Evolutionary conservation across 2,888 invertebrate species (phyloP).

Genomic region (Drosophila percnosoma): DNA sequence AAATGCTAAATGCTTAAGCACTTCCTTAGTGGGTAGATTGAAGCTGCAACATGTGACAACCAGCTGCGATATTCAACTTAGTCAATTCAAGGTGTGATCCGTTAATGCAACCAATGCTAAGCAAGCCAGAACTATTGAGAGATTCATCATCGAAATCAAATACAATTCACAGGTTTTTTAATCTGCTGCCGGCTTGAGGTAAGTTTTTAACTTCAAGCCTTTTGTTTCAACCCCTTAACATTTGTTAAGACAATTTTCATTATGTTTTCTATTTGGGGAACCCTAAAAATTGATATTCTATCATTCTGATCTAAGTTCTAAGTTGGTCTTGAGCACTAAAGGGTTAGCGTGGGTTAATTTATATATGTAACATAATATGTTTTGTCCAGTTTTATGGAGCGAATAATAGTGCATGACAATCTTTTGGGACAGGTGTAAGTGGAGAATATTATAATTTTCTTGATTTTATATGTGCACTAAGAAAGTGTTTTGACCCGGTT

Average conservation of each 20-base stretch:
- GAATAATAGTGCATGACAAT: no score
- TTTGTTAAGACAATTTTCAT: not conserved
- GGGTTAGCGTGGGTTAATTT: no score
- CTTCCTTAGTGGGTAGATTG: conserved; percentile 64
- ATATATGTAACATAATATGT: no score
- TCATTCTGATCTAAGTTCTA: not conserved
- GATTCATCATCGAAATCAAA: not conserved
- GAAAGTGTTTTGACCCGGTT: no score
- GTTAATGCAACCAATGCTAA: conserved; percentile 6
- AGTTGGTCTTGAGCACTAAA: no score
- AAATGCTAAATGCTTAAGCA: conserved; percentile 9
- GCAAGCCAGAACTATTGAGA: not conserved
- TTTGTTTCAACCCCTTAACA: not conserved
- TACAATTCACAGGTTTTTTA: not conserved
- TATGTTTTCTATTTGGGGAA: not conserved
- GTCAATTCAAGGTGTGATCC: conserved; percentile 31
- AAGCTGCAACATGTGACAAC: conserved; percentile 30
- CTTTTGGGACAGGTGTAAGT: no score
- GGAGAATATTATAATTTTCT: no score
- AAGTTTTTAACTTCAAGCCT: not conserved
- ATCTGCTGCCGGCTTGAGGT: not conserved
- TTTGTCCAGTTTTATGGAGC: no score
- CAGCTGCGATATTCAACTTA: conserved; percentile 15
- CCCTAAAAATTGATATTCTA: not conserved
- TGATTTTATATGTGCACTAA: no score